Conservation (phyloP, 2,797 vertebrate species). For the Chaunax sp. region DNA sequence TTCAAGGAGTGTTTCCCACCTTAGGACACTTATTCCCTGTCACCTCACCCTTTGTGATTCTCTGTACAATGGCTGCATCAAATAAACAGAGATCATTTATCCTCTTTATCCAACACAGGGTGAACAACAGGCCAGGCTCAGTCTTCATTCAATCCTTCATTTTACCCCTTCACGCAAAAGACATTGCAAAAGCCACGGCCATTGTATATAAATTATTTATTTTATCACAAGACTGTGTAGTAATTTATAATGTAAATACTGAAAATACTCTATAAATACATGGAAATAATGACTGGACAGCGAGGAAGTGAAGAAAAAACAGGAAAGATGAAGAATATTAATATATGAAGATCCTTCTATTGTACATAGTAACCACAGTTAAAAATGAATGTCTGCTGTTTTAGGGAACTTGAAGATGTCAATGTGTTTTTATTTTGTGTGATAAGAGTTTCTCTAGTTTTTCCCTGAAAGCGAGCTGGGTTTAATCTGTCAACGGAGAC, state of each 20-base stretch:
- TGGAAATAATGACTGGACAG: slow-evolving; percentile 52
- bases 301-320: slow-evolving; percentile 22
- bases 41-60: background rate
- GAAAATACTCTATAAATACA: slow-evolving; percentile 80
- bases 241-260: slow-evolving; percentile 88
- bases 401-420: slow-evolving; percentile 71
- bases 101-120: slow-evolving; percentile 7
- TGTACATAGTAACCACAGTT: slow-evolving; percentile 79
- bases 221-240: slow-evolving; percentile 80
- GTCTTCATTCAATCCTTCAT: background rate
- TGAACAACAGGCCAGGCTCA: slow-evolving; percentile 10
- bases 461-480: slow-evolving; percentile 46
- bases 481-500: slow-evolving; percentile 12
- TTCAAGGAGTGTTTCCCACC: background rate
- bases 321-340: slow-evolving; percentile 71
- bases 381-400: slow-evolving; percentile 78
- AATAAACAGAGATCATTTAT: background rate
- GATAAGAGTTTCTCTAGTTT: slow-evolving; percentile 64
- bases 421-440: slow-evolving; percentile 73
- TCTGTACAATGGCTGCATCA: background rate
- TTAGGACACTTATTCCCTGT: background rate
- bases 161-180: slow-evolving; percentile 30
- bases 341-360: slow-evolving; percentile 85
- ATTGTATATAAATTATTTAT: slow-evolving; percentile 86
- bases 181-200: slow-evolving; percentile 78